Evolutionary conservation across 2,797 vertebrate genomes (phyloP).

Genomic region (Pyrocephalus nanus): DNA sequence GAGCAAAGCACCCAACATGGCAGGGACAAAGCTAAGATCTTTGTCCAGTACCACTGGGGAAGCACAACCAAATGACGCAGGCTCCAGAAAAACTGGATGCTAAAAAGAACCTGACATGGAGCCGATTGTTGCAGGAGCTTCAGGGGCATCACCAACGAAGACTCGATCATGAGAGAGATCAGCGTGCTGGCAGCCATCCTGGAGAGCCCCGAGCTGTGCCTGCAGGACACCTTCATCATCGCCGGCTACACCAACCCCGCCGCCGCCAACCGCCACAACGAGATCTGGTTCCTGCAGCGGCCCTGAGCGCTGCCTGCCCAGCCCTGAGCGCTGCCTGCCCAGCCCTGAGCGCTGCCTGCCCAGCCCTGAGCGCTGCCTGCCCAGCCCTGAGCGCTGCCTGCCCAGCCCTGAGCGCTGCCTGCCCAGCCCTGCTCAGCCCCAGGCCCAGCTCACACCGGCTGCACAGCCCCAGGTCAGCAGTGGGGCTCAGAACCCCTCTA

Average conservation of each 20-base stretch:
- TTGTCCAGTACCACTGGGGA: neutral
- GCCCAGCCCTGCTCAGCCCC: neutral
- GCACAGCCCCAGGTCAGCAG: neutral
- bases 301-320: too few species aligned
- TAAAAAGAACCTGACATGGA: neutral
- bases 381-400: too few species aligned
- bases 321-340: too few species aligned
- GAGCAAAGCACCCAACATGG: accelerated
- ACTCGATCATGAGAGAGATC: slow-evolving; percentile 83
- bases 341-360: too few species aligned
- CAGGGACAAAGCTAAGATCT: neutral
- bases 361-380: too few species aligned
- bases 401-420: too few species aligned
- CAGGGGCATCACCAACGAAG: slow-evolving; percentile 84
- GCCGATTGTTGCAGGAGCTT: slow-evolving; percentile 77
- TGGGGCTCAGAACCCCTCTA: accelerated
- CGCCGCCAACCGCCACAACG: slow-evolving; percentile 82
- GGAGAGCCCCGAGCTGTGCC: slow-evolving; percentile 72
- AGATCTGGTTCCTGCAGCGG: slow-evolving; percentile 89
- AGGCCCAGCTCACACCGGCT: neutral
- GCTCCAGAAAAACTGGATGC: neutral
- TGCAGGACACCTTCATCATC: slow-evolving; percentile 84
- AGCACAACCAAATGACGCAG: neutral
- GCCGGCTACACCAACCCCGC: slow-evolving; percentile 90
- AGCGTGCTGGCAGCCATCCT: slow-evolving; percentile 79